Conservation (phyloP, 2,888 invertebrate genomes). For the Allygus modestus region DNA sequence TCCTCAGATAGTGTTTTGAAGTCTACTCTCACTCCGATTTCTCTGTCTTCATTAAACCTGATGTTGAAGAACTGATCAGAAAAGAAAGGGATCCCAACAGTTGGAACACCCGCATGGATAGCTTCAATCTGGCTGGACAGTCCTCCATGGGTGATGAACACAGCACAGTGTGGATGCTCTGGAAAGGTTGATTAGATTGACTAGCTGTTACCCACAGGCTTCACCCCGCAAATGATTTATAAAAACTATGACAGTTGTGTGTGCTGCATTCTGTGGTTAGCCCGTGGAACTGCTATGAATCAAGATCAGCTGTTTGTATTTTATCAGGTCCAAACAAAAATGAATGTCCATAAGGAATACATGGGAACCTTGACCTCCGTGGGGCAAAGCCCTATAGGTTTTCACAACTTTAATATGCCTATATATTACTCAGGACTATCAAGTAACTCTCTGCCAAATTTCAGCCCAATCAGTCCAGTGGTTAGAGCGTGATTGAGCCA, state of each 20-base stretch:
- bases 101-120: constrained; percentile 12
- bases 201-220: no score
- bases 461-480: no score
- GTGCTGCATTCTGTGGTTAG: no score
- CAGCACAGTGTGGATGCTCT: neutral
- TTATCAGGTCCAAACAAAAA: neutral
- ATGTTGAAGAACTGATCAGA: constrained; percentile 49
- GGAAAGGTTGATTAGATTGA: neutral
- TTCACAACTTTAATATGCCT: no score
- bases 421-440: no score
- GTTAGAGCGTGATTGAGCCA: no score
- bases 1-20: constrained; percentile 42
- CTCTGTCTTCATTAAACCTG: constrained; percentile 34
- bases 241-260: no score
- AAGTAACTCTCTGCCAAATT: no score
- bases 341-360: neutral
- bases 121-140: constrained; percentile 10
- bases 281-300: no score
- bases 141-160: constrained; percentile 27
- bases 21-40: constrained; percentile 61
- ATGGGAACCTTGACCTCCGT: no score
- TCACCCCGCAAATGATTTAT: no score
- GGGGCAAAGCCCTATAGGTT: no score
- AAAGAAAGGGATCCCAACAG: constrained; percentile 8
- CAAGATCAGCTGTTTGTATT: neutral